Evolutionary conservation across 1,140 invertebrate genomes (phyloP).

Genomic region (Varroa destructor): DNA sequence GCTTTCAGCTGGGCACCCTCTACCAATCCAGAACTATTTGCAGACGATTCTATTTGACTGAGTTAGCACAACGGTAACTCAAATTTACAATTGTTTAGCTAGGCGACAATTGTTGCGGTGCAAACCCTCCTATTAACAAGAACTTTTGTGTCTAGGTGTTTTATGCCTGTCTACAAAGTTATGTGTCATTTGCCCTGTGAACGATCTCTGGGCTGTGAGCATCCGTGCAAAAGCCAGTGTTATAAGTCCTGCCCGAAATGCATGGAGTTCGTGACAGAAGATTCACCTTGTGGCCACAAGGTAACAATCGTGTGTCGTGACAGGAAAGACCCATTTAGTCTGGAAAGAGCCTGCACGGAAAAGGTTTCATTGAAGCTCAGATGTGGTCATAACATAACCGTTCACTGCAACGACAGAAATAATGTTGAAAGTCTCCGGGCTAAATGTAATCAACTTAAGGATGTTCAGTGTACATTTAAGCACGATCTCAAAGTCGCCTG

Average conservation of each 20-base stretch:
- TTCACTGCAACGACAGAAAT: not conserved
- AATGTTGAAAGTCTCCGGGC: slow-evolving; percentile 38
- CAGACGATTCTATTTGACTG: too few species aligned
- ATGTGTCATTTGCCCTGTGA: slow-evolving; percentile 14
- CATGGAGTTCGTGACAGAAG: slow-evolving; percentile 14
- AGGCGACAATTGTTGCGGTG: too few species aligned
- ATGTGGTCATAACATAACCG: not conserved
- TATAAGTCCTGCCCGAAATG: slow-evolving; percentile 29
- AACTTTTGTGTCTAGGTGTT: not conserved
- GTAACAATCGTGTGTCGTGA: slow-evolving; percentile 30
- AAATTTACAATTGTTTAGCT: too few species aligned
- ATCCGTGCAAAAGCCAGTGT: slow-evolving; percentile 32
- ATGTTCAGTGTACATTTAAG: not conserved
- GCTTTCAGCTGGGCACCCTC: too few species aligned
- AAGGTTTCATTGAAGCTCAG: not conserved
- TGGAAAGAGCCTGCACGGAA: not conserved
- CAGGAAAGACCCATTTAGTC: not conserved
- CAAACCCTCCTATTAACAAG: not conserved
- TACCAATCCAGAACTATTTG: too few species aligned
- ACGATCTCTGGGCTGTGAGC: slow-evolving; percentile 31
- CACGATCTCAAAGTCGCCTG: not conserved
- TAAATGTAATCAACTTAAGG: slow-evolving; percentile 39
- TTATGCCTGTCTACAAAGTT: not conserved
- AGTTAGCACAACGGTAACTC: too few species aligned
- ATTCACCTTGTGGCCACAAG: slow-evolving; percentile 33